Evolutionary conservation across 1,140 invertebrate species (phyloP), one percentile per base, ranked within the genome.

Genomic region (Drosophila lacertosa): DNA sequence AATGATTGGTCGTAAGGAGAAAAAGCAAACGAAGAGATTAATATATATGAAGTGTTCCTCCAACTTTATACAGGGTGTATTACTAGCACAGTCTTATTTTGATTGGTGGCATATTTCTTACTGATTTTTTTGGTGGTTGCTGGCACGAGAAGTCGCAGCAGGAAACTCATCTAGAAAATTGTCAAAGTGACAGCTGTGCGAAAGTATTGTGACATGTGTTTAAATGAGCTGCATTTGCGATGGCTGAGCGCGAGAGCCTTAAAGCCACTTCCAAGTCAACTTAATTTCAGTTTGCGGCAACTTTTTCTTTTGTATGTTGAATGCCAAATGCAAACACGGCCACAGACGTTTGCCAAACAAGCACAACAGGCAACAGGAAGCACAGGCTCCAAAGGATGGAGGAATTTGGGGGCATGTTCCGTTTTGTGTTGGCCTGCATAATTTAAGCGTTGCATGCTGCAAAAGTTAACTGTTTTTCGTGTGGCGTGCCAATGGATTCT

Each of bases 151-250:
- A 82, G 70, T 72, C 77, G 74, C 63, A 81, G 74, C 63, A 81
- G 65, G 74, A 81, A 88, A 88, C 82, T 88, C 82, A 88, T 88
- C 83, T 88, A 88, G 74, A 88, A 88, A 88, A 88, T 88, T 88
- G 82, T 81, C 82, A 88, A 88, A 88, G 82, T 88, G 82, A 88
- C 82, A 88, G 82, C 74, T 86, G 82, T 81, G 74, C 70, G 70
- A 82, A 88, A 88, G 82, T 86, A 86, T 86, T 88, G 82, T 88
- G 82, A 88, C 82, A 88, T 88, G 77, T 88, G 82, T 88, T 88
- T 88, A 88, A 88, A 88, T 88, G 82, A 88, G 82, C 82, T 86
- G 74, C 77, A 86, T 72, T 86, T 86, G 48, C 40, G 73, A 44
- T 47, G 60, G 44, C 77, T 66, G n/a, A n/a, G n/a, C n/a, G n/a